These are phyloP conservation scores for Leptopilina myrica DNA, from an alignment of 2,888 invertebrate species.

Conservation along the genomic window DNA sequence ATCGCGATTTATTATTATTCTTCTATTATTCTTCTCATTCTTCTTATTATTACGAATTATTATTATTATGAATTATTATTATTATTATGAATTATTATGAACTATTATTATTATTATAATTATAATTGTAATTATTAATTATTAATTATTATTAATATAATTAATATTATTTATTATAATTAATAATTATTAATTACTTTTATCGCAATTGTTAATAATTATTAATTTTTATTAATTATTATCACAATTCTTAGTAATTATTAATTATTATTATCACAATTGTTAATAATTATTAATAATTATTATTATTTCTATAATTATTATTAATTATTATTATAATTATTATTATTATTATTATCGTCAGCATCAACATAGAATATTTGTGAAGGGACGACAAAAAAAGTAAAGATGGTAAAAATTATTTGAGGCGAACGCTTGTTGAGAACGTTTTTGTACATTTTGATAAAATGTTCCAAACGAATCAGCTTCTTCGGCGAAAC, in stretches of 20 bases:
- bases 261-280: no score
- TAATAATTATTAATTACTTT: no score
- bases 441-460: conserved; percentile 12
- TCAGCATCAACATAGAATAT: conserved; percentile 25
- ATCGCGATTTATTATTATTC: conserved; percentile 40
- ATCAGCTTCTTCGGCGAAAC: conserved; percentile 54
- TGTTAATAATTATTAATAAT: not conserved
- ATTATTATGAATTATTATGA: conserved; percentile 10
- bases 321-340: conserved; percentile 43
- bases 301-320: conserved; percentile 43
- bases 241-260: no score
- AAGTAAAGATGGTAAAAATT: not conserved
- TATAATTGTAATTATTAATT: no score
- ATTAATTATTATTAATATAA: no score
- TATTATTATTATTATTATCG: conserved; percentile 38
- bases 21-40: conserved; percentile 46
- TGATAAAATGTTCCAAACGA: conserved; percentile 52
- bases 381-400: conserved; percentile 20
- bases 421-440: conserved; percentile 45
- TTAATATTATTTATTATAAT: no score
- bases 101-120: conserved; percentile 31
- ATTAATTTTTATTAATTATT: no score
- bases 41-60: conserved; percentile 39
- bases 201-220: no score
- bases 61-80: conserved; percentile 39